Percentiles rank a stretch among this genome's conserved stretches.
Evolutionary conservation across 2,888 invertebrate genomes (phyloP).

Genomic region (Melieria crassipennis): DNA sequence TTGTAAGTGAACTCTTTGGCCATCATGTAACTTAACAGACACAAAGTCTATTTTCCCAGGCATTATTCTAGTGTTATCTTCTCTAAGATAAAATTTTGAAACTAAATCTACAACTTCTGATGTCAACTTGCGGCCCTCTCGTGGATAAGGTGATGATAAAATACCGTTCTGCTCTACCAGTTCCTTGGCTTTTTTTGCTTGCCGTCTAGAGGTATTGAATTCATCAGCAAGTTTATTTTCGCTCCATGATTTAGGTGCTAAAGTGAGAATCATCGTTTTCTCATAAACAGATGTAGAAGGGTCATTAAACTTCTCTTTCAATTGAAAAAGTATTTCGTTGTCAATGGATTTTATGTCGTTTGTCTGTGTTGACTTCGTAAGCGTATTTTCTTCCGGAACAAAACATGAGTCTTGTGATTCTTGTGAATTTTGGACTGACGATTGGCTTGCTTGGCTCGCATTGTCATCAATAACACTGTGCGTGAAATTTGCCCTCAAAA

Average conservation of each 20-base stretch:
- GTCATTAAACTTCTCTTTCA: slow-evolving; percentile 14
- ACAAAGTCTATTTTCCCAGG: too few species aligned
- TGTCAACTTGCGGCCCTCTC: background rate
- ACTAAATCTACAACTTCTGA: background rate
- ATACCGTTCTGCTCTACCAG: background rate
- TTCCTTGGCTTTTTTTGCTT: background rate
- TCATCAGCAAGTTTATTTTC: slow-evolving; percentile 7
- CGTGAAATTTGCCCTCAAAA: too few species aligned
- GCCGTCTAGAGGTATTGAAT: slow-evolving; percentile 6
- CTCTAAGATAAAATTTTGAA: too few species aligned
- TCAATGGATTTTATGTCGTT: background rate
- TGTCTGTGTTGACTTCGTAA: background rate
- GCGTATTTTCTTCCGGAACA: background rate
- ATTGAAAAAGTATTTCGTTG: background rate
- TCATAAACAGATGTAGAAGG: slow-evolving; percentile 10
- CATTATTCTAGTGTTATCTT: too few species aligned
- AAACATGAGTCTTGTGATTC: background rate
- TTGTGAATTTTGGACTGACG: background rate
- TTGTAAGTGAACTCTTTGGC: background rate
- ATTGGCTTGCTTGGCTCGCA: background rate
- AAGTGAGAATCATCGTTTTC: slow-evolving; percentile 14
- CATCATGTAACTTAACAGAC: too few species aligned
- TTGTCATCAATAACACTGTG: background rate
- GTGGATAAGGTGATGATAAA: background rate
- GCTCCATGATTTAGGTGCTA: slow-evolving; percentile 19